These are phyloP conservation scores for Trachops cirrhosus DNA, from an alignment of 2,797 vertebrate species.

Conservation along the genomic window DNA sequence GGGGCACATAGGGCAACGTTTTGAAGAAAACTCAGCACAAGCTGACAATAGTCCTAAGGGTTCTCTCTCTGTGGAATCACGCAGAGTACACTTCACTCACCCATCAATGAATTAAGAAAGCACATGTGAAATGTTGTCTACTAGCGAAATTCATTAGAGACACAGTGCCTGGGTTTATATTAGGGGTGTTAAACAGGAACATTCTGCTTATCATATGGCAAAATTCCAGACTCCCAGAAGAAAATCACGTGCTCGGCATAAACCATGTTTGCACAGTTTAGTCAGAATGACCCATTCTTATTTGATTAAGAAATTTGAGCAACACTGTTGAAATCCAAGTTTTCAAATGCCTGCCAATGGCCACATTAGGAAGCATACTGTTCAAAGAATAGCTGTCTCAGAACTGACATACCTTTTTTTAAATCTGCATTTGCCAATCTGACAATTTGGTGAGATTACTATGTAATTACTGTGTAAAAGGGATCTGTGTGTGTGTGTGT, in stretches of 20 bases:
- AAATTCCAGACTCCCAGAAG: not conserved
- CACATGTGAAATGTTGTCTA: not conserved
- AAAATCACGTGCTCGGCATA: not conserved
- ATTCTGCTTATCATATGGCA: not conserved
- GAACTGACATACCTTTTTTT: not conserved
- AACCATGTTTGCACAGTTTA: not conserved
- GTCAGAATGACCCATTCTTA: not conserved
- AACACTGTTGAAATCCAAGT: not conserved
- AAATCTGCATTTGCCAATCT: not conserved
- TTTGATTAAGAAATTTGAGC: not conserved
- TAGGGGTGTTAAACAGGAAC: not conserved
- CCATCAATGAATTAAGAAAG: not conserved
- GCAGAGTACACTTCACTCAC: not conserved
- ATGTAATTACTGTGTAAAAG: not conserved
- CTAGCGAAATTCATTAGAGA: not conserved
- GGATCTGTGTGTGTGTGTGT: not conserved
- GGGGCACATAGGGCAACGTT: fast-evolving
- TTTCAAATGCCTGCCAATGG: not conserved
- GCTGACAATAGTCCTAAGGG: not conserved
- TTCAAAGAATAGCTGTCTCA: not conserved
- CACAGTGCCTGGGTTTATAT: no score
- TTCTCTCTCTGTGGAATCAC: not conserved
- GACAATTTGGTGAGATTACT: not conserved
- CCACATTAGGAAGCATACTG: not conserved
- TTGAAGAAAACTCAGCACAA: not conserved